Evolutionary conservation across 2,113 vertebrate genomes (phyloP).

Genomic region (Microtus pennsylvanicus): DNA sequence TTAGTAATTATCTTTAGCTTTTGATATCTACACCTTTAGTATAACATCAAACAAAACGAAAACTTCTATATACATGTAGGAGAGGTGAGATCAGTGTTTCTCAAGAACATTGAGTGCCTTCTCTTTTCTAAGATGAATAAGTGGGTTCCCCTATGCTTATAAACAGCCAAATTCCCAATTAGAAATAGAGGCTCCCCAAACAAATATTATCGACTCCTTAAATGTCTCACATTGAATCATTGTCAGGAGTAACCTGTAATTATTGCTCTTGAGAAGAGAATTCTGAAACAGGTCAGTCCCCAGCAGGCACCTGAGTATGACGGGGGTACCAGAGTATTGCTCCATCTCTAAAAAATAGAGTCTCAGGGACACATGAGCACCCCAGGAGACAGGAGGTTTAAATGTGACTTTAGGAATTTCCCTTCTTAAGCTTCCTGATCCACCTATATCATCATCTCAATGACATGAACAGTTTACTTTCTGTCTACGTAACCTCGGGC

Average conservation of each 20-base stretch:
- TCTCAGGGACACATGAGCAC: constrained; percentile 78
- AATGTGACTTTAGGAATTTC: constrained; percentile 78
- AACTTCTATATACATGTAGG: constrained; percentile 69
- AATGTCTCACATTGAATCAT: constrained; percentile 66
- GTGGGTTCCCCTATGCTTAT: constrained; percentile 58
- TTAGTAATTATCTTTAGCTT: constrained; percentile 79
- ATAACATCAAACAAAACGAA: constrained; percentile 73
- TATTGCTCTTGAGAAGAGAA: constrained; percentile 51
- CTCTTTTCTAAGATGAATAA: constrained; percentile 68
- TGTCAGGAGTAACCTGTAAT: constrained; percentile 32
- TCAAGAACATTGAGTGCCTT: constrained; percentile 78
- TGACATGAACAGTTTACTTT: constrained; percentile 78
- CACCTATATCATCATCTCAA: constrained; percentile 79
- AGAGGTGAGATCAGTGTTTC: constrained; percentile 72
- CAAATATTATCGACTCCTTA: constrained; percentile 70
- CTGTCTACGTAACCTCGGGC: constrained; percentile 79
- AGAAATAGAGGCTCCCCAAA: constrained; percentile 63
- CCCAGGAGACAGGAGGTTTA: constrained; percentile 63
- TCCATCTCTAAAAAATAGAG: constrained; percentile 74
- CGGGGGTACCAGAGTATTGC: constrained; percentile 63
- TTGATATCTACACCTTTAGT: constrained; percentile 57
- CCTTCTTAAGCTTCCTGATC: constrained; percentile 81
- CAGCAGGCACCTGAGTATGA: constrained; percentile 49
- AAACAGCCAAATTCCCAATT: constrained; percentile 70
- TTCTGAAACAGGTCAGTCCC: constrained; percentile 71